Evolutionary conservation across 1,140 invertebrate genomes (phyloP).

Genomic region (roundworm (Caenorhabditis elegans)): WBcel235 BX284603.4:7914001-7914500

Average conservation of each 20-base stretch:
- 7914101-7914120: conserved; percentile 46
- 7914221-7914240: conserved; percentile 48
- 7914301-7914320: too few species aligned
- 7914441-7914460: neutral
- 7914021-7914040: too few species aligned
- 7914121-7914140: conserved; percentile 52
- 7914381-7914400: neutral
- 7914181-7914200: conserved; percentile 56
- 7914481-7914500: neutral
- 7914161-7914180: conserved; percentile 54
- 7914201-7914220: conserved; percentile 53
- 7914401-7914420: neutral
- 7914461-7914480: neutral
- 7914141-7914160: conserved; percentile 49
- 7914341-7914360: neutral
- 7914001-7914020: too few species aligned
- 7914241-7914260: conserved; percentile 55
- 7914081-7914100: conserved; percentile 55
- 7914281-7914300: neutral
- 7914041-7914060: conserved; percentile 25
- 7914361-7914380: neutral
- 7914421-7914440: neutral
- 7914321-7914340: too few species aligned
- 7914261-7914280: conserved; percentile 39
- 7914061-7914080: conserved; percentile 56